Percentiles rank a stretch among this genome's conserved stretches.
These are phyloP conservation scores for Luffia ferchaultella DNA, from an alignment of 2,888 invertebrate species.

Conservation along the genomic window DNA sequence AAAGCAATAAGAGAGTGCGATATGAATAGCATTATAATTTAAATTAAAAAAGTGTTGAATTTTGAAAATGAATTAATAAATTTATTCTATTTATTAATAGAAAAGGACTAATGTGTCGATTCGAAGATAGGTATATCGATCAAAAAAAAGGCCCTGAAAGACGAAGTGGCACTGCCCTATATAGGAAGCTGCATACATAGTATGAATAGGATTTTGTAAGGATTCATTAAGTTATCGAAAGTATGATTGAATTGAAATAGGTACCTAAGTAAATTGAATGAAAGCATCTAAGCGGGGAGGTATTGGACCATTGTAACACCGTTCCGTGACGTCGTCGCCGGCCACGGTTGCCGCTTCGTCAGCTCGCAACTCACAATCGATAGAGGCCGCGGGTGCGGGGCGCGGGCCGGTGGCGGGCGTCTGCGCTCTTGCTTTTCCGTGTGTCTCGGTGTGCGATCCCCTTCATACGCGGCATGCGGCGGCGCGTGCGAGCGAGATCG, in stretches of 20 bases:
- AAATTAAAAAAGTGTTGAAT: too few species aligned
- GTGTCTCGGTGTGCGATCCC: conserved; percentile 28
- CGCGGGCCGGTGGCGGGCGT: conserved; percentile 21
- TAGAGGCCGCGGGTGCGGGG: conserved; percentile 7
- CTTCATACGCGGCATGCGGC: conserved; percentile 16
- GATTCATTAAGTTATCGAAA: too few species aligned
- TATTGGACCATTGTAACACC: not conserved
- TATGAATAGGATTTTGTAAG: too few species aligned
- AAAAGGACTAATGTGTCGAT: too few species aligned
- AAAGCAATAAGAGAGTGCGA: too few species aligned
- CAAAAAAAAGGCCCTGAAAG: too few species aligned
- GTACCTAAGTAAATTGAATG: not conserved
- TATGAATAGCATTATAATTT: too few species aligned
- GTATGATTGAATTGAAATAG: not conserved
- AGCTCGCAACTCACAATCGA: conserved; percentile 11
- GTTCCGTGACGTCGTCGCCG: not conserved
- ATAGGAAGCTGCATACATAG: too few species aligned
- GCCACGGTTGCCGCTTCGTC: conserved; percentile 13
- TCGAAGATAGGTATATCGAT: too few species aligned
- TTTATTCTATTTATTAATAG: too few species aligned
- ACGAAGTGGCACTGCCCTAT: too few species aligned
- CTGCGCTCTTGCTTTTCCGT: conserved; percentile 53
- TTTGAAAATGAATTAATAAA: too few species aligned
- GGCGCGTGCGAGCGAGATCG: conserved; percentile 29
- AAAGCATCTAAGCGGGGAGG: not conserved